Conservation (phyloP, 2,888 invertebrate species). For the Hydrotaea cyrtoneurina region DNA sequence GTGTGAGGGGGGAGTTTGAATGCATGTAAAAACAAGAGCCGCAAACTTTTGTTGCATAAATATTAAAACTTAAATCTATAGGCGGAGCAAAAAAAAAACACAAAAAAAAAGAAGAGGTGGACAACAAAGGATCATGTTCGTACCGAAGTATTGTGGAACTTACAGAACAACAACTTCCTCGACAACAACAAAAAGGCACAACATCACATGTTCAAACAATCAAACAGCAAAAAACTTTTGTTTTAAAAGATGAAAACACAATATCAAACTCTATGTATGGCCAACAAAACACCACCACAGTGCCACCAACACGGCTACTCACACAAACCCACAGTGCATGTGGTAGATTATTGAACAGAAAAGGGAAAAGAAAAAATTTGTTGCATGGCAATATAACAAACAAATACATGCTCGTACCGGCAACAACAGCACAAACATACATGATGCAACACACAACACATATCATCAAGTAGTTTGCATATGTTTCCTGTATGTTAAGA, state of each 20-base stretch:
- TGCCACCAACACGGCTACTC: background rate
- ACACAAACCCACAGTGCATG: background rate
- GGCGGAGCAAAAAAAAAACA: constrained; percentile 17
- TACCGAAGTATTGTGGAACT: constrained; percentile 30
- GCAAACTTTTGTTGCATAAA: constrained; percentile 44
- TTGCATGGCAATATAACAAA: constrained; percentile 52
- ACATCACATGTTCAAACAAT: constrained; percentile 41
- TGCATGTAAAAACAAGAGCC: background rate
- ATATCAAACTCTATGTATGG: constrained; percentile 33
- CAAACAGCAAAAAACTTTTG: constrained; percentile 33
- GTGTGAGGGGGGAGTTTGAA: background rate
- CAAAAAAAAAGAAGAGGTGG: constrained; percentile 34
- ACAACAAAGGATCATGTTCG: constrained; percentile 53
- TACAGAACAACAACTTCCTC: constrained; percentile 34
- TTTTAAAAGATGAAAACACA: constrained; percentile 11
- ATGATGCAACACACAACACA: background rate
- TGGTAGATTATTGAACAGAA: too few species aligned
- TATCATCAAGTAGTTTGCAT: constrained; percentile 58
- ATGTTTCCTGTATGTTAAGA: constrained; percentile 61
- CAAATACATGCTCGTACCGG: background rate
- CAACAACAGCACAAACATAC: constrained; percentile 4
- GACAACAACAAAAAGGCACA: constrained; percentile 22
- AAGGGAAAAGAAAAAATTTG: constrained; percentile 32
- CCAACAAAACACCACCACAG: constrained; percentile 46
- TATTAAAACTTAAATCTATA: constrained; percentile 38